These are phyloP conservation scores for Dysidea cf. avara DNA, from an alignment of 37 sponge, comb jelly and placozoan species.

Conservation along the genomic window DNA sequence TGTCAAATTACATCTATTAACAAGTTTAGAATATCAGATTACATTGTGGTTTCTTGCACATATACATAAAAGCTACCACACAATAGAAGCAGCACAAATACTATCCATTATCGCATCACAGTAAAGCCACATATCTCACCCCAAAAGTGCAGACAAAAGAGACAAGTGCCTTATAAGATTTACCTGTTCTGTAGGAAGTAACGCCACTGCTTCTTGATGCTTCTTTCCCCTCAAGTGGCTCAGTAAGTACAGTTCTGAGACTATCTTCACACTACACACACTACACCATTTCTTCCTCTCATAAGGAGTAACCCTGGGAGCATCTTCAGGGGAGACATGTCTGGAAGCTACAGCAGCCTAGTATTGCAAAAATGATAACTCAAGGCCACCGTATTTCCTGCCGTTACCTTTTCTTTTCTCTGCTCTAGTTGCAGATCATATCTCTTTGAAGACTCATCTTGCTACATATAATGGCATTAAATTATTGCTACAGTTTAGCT, in stretches of 20 bases:
- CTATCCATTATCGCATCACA: too few species aligned
- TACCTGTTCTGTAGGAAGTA: slow-evolving; percentile 37
- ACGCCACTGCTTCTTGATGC: slow-evolving; percentile 63
- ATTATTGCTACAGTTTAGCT: background rate
- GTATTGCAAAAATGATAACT: background rate
- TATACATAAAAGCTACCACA: too few species aligned
- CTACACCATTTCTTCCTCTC: slow-evolving; percentile 67
- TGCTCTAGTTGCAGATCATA: slow-evolving; percentile 76
- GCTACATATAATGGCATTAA: slow-evolving; percentile 25
- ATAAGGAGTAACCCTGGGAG: slow-evolving; percentile 65
- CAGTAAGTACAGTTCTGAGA: slow-evolving; percentile 78
- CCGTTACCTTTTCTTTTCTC: slow-evolving; percentile 51
- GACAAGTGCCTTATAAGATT: background rate
- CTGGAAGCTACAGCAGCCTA: slow-evolving; percentile 46
- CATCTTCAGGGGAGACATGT: slow-evolving; percentile 59
- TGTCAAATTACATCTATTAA: too few species aligned
- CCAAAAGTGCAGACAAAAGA: background rate
- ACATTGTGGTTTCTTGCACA: too few species aligned
- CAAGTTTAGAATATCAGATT: too few species aligned
- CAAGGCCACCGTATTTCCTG: background rate
- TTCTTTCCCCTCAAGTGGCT: slow-evolving; percentile 65
- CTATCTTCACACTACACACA: slow-evolving; percentile 63
- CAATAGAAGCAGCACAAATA: background rate
- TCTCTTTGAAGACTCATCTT: slow-evolving; percentile 60
- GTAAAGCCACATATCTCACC: background rate